Evolutionary conservation across 2,113 vertebrate species (phyloP).

Genomic region (Synodontis membranacea): DNA sequence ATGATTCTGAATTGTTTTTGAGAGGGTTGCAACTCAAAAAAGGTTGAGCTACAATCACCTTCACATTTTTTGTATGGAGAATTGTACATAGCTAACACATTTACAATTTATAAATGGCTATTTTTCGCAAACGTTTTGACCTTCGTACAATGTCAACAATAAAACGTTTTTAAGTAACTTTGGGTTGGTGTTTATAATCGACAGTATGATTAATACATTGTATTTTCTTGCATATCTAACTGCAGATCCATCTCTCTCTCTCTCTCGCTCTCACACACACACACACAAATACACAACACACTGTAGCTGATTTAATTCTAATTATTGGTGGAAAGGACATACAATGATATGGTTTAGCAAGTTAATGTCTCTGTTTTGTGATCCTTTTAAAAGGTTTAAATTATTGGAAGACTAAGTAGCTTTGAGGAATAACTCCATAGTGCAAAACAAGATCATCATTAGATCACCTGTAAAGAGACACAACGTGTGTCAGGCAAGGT

Average conservation of each 20-base stretch:
- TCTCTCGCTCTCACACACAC: neutral
- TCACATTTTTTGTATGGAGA: slow-evolving; percentile 46
- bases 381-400: slow-evolving; percentile 1
- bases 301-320: neutral
- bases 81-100: slow-evolving; percentile 46
- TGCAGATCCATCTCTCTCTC: neutral
- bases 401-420: slow-evolving; percentile 33
- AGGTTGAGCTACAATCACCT: slow-evolving; percentile 14
- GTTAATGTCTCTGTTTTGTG: slow-evolving; percentile 11
- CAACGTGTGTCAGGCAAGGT: neutral
- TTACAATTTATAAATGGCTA: slow-evolving; percentile 48
- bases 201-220: neutral
- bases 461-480: neutral
- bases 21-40: neutral
- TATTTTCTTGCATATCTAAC: neutral
- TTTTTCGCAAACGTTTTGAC: slow-evolving; percentile 49
- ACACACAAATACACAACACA: neutral
- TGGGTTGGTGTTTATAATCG: neutral
- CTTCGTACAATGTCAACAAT: slow-evolving; percentile 32
- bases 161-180: slow-evolving; percentile 19
- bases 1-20: neutral
- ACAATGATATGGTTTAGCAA: neutral
- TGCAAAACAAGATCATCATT: slow-evolving; percentile 27
- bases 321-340: neutral
- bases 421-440: slow-evolving; percentile 19